Evolutionary conservation across 1,140 invertebrate species (phyloP).

Genomic region (Drosophila seguyi): DNA sequence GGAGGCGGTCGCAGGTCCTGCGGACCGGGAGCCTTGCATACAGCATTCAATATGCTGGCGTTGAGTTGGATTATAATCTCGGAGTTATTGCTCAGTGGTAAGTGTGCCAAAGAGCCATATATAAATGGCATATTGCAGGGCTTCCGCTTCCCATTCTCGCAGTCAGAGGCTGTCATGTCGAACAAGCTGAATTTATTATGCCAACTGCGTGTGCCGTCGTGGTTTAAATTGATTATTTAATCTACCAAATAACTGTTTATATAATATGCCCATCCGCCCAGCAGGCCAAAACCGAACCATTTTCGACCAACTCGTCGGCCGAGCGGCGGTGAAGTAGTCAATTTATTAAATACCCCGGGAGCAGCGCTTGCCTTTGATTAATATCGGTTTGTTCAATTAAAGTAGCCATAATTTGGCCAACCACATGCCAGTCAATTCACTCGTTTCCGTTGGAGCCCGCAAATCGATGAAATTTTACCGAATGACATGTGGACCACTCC

Average conservation of each 20-base stretch:
- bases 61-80: slow-evolving; percentile 82
- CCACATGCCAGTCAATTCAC: slow-evolving; percentile 50
- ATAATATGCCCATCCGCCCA: slow-evolving; percentile 53
- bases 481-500: slow-evolving; percentile 21
- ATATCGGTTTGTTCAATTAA: slow-evolving; percentile 78
- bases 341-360: slow-evolving; percentile 66
- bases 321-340: slow-evolving; percentile 47
- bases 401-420: slow-evolving; percentile 68
- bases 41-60: slow-evolving; percentile 76
- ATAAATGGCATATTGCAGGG: slow-evolving; percentile 49
- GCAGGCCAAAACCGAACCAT: slow-evolving; percentile 10
- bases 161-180: slow-evolving; percentile 44
- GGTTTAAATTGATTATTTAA: slow-evolving; percentile 79
- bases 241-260: slow-evolving; percentile 71
- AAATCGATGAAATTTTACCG: slow-evolving; percentile 27
- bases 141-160: slow-evolving; percentile 8
- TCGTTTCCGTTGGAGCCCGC: slow-evolving; percentile 10
- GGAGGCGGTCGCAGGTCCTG: slow-evolving; percentile 9
- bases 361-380: slow-evolving; percentile 60
- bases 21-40: slow-evolving; percentile 36
- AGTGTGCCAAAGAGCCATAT: slow-evolving; percentile 50
- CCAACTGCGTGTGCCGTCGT: slow-evolving; percentile 64
- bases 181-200: slow-evolving; percentile 74
- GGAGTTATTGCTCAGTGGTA: slow-evolving; percentile 83
- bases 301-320: slow-evolving; percentile 8